A percentile compares a stretch with the other conserved stretches of the same genome.
phyloP scores from a whole-genome alignment of 2,888 invertebrate genomes.

The Lutraria lutraria region DNA sequence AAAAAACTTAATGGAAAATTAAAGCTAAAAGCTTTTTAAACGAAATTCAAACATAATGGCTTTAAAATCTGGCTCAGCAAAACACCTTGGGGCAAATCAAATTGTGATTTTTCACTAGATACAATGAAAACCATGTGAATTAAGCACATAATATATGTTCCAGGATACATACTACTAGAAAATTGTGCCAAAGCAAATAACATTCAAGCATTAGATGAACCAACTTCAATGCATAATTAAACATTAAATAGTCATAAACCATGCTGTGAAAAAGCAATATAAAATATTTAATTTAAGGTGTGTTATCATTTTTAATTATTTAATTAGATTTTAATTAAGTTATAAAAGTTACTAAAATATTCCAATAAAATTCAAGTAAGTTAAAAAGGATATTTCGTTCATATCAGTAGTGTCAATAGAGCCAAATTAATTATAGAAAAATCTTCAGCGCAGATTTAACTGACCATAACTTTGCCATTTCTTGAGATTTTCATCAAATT shows the following conservation, averaged over 20 bases:
- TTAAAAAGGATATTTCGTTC: too few relatives aligned
- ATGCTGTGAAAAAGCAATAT: not conserved
- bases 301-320: too few relatives aligned
- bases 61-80: conserved; percentile 25
- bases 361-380: too few relatives aligned
- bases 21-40: conserved; percentile 34
- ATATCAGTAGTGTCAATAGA: too few relatives aligned
- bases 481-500: too few relatives aligned
- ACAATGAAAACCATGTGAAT: conserved; percentile 42
- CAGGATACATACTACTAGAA: conserved; percentile 32
- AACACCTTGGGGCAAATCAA: conserved; percentile 36
- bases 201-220: not conserved
- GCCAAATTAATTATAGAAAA: too few relatives aligned
- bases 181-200: conserved; percentile 20
- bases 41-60: conserved; percentile 38
- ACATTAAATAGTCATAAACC: conserved; percentile 1
- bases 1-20: conserved; percentile 39
- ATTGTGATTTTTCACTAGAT: conserved; percentile 35
- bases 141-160: not conserved
- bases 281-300: not conserved
- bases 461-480: too few relatives aligned
- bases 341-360: too few relatives aligned
- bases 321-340: too few relatives aligned
- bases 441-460: too few relatives aligned
- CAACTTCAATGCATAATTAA: not conserved